Evolutionary conservation across 35 echinoderm and acorn worm genomes (phyloP), one percentile per base, ranked within the genome.

Genomic region (Heliocidaris tuberculata): DNA sequence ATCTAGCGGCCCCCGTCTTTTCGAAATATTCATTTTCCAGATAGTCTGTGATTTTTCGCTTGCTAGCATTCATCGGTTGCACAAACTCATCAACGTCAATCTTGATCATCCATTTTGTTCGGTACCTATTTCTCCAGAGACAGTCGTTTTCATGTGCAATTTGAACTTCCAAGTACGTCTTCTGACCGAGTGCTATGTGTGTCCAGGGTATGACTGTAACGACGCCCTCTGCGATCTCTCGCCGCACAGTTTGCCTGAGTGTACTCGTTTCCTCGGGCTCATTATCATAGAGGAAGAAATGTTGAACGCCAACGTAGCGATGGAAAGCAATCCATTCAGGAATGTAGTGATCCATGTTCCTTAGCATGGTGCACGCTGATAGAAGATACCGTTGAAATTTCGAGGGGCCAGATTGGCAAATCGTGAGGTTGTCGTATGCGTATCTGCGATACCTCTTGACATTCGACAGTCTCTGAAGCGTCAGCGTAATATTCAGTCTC

Each of bases 131-230:
- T 31, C 97, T 93, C 97, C 97, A 98, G 4, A 98, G 65, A 88
- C 97, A 98, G 95, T 98, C 97, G 71, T 98, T 98, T 87, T 98
- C 97, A 86, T 98, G 97, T 9, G 97, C 97, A 85, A 97, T 98
- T 85, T 97, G 97, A 6, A 98, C 95, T 93, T 98, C 97, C 19
- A 98, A 78, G 29, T 98, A 96, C 31, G 96, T 97, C 85, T 98
- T 98, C 49, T 93, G 78, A 24, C 47, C 49, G 9, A 90, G 85
- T 16, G 95, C 61, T 60, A 93, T 88, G 88, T 98, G 97, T 42
- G 95, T 88, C 96, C 97, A 98, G 9, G 97, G 97, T 50, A 98
- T 97, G 21, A 97, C 95, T 31, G 96, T 97, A 27, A 98, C 97
- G 29, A 95, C 95, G 32, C 97, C 96, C 24, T 59, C 59, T 2